A percentile compares a stretch with the other conserved stretches of the same genome.
phyloP scores from a whole-genome alignment of 2,797 vertebrate genomes.

The Cynopterus sphinx region DNA sequence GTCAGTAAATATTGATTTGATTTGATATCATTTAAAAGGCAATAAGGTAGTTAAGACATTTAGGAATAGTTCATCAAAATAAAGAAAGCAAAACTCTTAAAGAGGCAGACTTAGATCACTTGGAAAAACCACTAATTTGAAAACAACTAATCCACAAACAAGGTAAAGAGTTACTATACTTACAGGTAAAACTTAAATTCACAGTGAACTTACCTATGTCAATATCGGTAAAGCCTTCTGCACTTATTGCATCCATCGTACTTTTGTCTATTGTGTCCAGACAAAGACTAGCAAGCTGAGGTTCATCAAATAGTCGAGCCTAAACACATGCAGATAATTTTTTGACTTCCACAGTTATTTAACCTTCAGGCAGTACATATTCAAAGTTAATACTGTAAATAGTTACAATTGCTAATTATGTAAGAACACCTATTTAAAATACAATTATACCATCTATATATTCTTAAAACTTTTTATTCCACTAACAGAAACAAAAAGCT shows the following conservation, averaged over 20 bases:
- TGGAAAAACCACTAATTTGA: neutral
- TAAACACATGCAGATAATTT: constrained; percentile 63
- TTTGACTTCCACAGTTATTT: constrained; percentile 5
- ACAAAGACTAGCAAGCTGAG: constrained; percentile 89
- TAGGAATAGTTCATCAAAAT: constrained; percentile 1
- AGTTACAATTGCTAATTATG: neutral
- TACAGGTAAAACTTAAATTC: neutral
- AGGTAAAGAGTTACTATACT: neutral
- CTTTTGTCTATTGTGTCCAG: constrained; percentile 88
- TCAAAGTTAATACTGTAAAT: neutral
- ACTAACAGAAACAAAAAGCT: constrained; percentile 2
- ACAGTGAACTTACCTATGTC: constrained; percentile 85
- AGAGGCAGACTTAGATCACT: neutral
- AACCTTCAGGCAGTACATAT: neutral
- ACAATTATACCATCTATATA: neutral
- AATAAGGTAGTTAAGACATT: neutral
- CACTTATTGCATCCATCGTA: constrained; percentile 87
- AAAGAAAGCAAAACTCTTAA: constrained; percentile 22
- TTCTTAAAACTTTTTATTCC: neutral
- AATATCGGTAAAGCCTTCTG: constrained; percentile 90
- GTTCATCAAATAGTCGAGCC: constrained; percentile 90
- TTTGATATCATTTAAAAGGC: constrained; percentile 18
- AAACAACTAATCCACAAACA: neutral
- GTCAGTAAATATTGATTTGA: neutral
- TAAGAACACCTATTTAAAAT: constrained; percentile 42